phyloP scores from a whole-genome alignment of 2,797 vertebrate genomes.

The Okamejei kenojei region DNA sequence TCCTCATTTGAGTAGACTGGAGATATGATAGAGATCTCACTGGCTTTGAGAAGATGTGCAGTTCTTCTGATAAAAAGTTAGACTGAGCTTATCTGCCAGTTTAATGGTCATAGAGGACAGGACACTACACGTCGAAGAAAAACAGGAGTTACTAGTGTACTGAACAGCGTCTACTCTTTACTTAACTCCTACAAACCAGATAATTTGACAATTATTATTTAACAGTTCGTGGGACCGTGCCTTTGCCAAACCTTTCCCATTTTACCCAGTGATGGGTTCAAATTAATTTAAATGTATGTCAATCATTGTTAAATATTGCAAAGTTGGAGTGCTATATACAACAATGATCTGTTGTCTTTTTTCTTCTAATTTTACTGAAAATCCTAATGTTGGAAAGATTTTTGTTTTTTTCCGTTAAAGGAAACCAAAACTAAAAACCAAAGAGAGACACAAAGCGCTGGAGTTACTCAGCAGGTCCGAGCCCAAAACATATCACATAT shows the following conservation, averaged over 20 bases:
- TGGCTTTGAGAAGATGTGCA: no score
- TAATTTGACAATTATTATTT: neutral
- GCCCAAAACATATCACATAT: no score
- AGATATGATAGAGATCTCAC: no score
- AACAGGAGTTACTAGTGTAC: neutral
- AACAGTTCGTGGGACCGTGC: neutral
- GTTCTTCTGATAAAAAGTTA: no score
- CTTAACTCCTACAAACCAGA: neutral
- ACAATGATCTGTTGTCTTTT: neutral
- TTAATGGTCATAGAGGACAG: no score
- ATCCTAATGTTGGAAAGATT: neutral
- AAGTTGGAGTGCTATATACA: neutral
- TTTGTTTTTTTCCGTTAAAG: neutral
- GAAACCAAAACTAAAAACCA: neutral
- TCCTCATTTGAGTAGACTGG: no score
- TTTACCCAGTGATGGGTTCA: neutral
- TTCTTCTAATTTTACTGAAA: neutral
- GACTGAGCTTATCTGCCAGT: no score
- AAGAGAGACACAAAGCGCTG: no score
- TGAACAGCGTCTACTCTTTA: neutral
- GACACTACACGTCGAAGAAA: no score
- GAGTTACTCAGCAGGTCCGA: no score
- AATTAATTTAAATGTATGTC: neutral
- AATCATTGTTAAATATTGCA: neutral
- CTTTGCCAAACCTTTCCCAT: neutral